A percentile compares a stretch with the other conserved stretches of the same genome.
Conservation (phyloP, 2,888 invertebrate genomes). For the Ennomos quercinarius region DNA sequence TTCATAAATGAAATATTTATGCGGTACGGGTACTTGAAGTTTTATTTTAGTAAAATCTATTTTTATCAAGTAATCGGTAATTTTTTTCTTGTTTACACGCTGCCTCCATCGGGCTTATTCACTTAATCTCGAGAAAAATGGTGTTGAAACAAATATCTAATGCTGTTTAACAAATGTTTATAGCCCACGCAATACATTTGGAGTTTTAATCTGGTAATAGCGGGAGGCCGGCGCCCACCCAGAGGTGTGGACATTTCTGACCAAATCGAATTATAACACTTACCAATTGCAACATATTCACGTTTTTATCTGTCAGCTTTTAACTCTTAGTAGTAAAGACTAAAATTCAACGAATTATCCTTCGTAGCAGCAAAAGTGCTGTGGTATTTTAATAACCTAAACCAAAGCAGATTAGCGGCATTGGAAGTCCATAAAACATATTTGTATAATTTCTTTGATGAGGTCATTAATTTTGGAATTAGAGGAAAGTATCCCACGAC, state of each 20-base stretch:
- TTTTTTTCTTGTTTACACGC: constrained; percentile 47
- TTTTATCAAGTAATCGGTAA: constrained; percentile 37
- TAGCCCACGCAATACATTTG: constrained; percentile 71
- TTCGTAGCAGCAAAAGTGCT: constrained; percentile 32
- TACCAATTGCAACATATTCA: constrained; percentile 42
- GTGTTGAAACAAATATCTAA: constrained; percentile 75
- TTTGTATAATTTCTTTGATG: constrained; percentile 65
- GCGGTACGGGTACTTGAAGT: constrained; percentile 29
- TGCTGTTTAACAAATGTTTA: constrained; percentile 75
- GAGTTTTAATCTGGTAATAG: constrained; percentile 71
- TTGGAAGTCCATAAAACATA: constrained; percentile 62
- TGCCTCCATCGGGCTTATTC: constrained; percentile 60
- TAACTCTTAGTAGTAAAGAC: constrained; percentile 44
- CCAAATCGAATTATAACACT: constrained; percentile 76
- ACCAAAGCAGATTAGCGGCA: constrained; percentile 63
- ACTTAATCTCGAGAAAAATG: constrained; percentile 66
- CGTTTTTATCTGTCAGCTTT: constrained; percentile 8
- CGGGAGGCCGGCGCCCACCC: constrained; percentile 80
- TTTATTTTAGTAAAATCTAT: constrained; percentile 38
- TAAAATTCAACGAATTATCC: constrained; percentile 40
- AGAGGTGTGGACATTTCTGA: constrained; percentile 78
- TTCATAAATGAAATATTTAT: constrained; percentile 42
- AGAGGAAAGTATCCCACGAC: constrained; percentile 50
- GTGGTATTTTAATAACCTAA: constrained; percentile 54
- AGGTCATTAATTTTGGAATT: constrained; percentile 56